Percentiles rank a stretch among this genome's conserved stretches.
These are phyloP conservation scores for Arnoldichthys spilopterus DNA, from an alignment of 2,797 vertebrate genomes.

Conservation along the genomic window DNA sequence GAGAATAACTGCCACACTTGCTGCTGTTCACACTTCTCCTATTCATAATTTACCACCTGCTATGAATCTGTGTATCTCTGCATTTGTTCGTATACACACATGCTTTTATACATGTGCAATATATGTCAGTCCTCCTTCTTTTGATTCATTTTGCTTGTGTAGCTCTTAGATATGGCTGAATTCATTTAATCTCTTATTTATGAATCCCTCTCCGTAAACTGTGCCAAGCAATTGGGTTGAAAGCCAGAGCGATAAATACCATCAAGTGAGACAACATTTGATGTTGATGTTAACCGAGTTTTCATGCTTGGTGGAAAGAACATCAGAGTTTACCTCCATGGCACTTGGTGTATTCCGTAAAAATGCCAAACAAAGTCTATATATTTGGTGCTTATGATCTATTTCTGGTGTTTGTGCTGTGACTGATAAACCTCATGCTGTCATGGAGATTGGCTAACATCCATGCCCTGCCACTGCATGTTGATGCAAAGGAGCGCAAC, in stretches of 20 bases:
- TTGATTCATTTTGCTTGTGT: constrained; percentile 36
- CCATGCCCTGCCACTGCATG: constrained; percentile 77
- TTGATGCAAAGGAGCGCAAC: constrained; percentile 80
- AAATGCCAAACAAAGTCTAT: not conserved
- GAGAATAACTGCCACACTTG: constrained; percentile 25
- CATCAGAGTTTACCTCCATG: not conserved
- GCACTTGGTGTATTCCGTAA: not conserved
- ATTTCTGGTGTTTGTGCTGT: constrained; percentile 47
- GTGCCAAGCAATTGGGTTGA: constrained; percentile 27
- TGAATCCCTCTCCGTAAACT: constrained; percentile 31
- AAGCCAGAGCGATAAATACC: constrained; percentile 31
- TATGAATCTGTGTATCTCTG: constrained; percentile 2
- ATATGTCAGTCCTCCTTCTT: constrained; percentile 11
- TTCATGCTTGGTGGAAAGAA: constrained; percentile 51
- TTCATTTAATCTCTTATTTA: constrained; percentile 53
- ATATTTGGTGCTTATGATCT: constrained; percentile 60
- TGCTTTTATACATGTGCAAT: not conserved
- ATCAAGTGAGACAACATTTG: constrained; percentile 23
- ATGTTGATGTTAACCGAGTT: constrained; percentile 60
- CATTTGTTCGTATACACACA: not conserved
- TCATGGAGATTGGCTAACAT: constrained; percentile 61
- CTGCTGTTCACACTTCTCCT: constrained; percentile 14
- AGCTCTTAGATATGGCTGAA: constrained; percentile 22
- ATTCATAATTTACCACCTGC: constrained; percentile 33
- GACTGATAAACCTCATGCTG: constrained; percentile 68